phyloP scores from a whole-genome alignment of 2,113 vertebrate species.

The Halcyon senegalensis region DNA sequence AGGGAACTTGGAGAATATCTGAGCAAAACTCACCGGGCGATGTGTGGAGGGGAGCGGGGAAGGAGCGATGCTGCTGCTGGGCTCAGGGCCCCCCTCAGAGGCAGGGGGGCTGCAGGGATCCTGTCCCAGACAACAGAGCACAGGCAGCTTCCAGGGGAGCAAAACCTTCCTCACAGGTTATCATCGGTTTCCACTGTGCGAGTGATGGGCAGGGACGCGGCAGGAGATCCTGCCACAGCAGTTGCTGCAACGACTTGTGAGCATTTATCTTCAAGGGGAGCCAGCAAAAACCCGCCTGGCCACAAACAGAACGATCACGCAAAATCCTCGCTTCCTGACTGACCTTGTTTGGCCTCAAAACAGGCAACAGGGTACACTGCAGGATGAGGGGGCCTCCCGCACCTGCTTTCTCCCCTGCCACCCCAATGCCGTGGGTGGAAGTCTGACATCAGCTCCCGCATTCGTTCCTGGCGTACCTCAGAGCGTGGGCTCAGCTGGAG shows the following conservation, averaged over 20 bases:
- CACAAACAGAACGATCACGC: accelerated
- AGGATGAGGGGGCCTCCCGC: neutral
- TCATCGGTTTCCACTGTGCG: accelerated
- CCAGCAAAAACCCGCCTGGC: neutral
- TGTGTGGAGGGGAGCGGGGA: accelerated
- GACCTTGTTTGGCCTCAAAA: accelerated
- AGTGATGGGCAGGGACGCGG: accelerated
- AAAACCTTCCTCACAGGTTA: neutral
- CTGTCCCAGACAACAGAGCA: neutral
- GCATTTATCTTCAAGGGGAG: neutral
- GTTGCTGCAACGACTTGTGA: accelerated
- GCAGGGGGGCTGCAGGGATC: neutral
- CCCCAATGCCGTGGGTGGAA: neutral
- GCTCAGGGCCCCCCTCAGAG: neutral
- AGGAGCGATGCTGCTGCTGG: neutral
- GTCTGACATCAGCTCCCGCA: accelerated
- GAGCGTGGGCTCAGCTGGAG: neutral
- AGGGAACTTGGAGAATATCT: conserved; percentile 35
- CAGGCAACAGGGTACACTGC: accelerated
- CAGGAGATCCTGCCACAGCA: neutral
- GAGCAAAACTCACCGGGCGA: neutral
- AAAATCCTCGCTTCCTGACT: accelerated
- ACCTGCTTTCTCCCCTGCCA: neutral
- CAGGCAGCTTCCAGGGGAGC: neutral
- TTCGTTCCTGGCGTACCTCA: neutral